A percentile compares a stretch with the other conserved stretches of the same genome.
phyloP scores from a whole-genome alignment of 2,113 vertebrate genomes.

The Megalops atlanticus region DNA sequence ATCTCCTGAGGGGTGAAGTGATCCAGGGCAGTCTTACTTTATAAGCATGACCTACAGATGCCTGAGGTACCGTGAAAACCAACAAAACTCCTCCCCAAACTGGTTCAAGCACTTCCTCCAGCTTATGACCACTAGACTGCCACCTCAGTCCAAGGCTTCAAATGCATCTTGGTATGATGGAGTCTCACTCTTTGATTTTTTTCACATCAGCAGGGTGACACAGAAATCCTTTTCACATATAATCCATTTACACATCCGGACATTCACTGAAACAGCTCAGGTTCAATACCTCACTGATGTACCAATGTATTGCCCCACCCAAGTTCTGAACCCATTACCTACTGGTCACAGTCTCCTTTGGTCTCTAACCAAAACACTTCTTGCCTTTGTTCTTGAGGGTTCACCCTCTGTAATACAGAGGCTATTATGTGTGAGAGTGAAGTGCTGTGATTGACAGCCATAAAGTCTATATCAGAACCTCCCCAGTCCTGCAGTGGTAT shows the following conservation, averaged over 20 bases:
- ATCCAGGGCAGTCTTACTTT: not conserved
- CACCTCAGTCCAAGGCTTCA: slow-evolving; percentile 46
- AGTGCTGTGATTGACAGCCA: slow-evolving; percentile 27
- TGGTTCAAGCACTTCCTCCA: slow-evolving; percentile 39
- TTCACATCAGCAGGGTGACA: not conserved
- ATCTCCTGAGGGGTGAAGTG: slow-evolving; percentile 68
- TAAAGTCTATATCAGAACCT: slow-evolving; percentile 20
- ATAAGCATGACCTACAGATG: not conserved
- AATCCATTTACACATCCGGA: too few species aligned
- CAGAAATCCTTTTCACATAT: too few species aligned
- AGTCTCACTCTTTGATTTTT: too few species aligned
- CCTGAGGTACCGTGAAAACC: not conserved
- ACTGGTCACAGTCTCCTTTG: not conserved
- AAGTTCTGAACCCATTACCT: not conserved
- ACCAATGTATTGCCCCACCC: too few species aligned
- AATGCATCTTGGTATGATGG: not conserved
- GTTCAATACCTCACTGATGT: too few species aligned
- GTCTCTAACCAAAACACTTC: not conserved
- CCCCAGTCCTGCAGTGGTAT: slow-evolving; percentile 2
- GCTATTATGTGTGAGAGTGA: slow-evolving; percentile 40
- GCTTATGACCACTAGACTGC: slow-evolving; percentile 60
- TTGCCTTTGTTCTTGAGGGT: not conserved
- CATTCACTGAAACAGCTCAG: too few species aligned
- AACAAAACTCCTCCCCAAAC: too few species aligned
- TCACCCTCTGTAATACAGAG: not conserved